Evolutionary conservation across 2,888 invertebrate genomes (phyloP).

Genomic region (Danaus chrysippus): DNA sequence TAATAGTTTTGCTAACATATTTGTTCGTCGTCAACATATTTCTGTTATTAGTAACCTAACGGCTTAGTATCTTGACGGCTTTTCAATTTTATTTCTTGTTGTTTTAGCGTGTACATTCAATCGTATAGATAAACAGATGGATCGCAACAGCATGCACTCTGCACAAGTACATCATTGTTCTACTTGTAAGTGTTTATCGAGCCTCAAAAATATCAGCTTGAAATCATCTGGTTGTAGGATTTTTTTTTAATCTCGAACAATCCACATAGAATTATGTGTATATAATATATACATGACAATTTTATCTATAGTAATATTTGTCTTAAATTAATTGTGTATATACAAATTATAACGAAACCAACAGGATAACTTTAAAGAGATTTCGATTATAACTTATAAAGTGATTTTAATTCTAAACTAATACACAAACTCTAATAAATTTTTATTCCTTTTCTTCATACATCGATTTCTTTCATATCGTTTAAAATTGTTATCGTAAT

Average conservation of each 20-base stretch:
- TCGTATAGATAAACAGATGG: conserved; percentile 61
- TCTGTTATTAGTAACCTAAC: conserved; percentile 3
- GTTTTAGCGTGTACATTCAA: conserved; percentile 60
- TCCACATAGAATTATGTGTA: too few relatives aligned
- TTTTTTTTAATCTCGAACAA: conserved; percentile 4
- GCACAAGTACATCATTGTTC: conserved; percentile 57
- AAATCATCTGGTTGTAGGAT: conserved; percentile 34
- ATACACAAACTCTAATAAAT: too few relatives aligned
- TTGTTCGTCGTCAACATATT: conserved; percentile 24
- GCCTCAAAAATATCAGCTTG: conserved; percentile 20
- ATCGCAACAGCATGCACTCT: conserved; percentile 64
- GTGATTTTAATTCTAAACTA: too few relatives aligned
- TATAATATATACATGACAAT: too few relatives aligned
- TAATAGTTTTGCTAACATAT: conserved; percentile 23
- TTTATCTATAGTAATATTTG: too few relatives aligned
- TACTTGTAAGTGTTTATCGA: conserved; percentile 35
- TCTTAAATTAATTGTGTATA: too few relatives aligned
- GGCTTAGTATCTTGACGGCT: conserved; percentile 19
- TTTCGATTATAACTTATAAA: too few relatives aligned
- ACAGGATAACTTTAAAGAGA: too few relatives aligned
- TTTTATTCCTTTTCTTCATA: too few relatives aligned
- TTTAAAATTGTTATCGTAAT: too few relatives aligned
- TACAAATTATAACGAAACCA: too few relatives aligned
- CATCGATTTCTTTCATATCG: too few relatives aligned
- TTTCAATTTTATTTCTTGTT: conserved; percentile 41